These are phyloP conservation scores for Leptothorax acervorum DNA, from an alignment of 2,888 invertebrate genomes.

Conservation along the genomic window DNA sequence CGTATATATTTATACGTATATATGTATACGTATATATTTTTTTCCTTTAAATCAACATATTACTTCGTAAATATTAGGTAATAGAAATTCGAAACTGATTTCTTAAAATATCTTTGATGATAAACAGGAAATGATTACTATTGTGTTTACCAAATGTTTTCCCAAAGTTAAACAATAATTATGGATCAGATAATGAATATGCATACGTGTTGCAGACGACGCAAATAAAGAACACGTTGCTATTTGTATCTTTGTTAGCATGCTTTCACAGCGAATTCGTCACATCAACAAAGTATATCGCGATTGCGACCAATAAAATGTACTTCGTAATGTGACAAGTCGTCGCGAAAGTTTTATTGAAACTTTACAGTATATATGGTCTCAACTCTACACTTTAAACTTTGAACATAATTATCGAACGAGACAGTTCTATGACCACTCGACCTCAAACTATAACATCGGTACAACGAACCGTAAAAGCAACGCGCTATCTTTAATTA, in stretches of 20 bases:
- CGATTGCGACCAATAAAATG: not conserved
- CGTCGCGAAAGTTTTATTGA: conserved; percentile 13
- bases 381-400: conserved; percentile 54
- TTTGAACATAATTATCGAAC: conserved; percentile 37
- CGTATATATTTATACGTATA: too few relatives aligned
- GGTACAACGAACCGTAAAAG: conserved; percentile 43
- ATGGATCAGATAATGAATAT: conserved; percentile 48
- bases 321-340: conserved; percentile 13
- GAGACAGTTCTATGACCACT: conserved; percentile 54
- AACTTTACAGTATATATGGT: conserved; percentile 37
- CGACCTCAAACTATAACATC: conserved; percentile 48
- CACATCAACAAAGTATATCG: conserved; percentile 25
- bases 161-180: conserved; percentile 49
- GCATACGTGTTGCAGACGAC: conserved; percentile 59
- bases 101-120: conserved; percentile 3
- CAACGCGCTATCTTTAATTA: not conserved
- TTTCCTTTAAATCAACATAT: not conserved
- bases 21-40: too few relatives aligned
- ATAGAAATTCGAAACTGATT: not conserved
- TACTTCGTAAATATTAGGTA: not conserved
- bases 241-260: conserved; percentile 64
- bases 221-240: conserved; percentile 60
- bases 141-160: conserved; percentile 6
- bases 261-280: conserved; percentile 60
- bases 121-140: conserved; percentile 6